phyloP scores from a whole-genome alignment of 2,888 invertebrate genomes.

The Clistopyga incitator region DNA sequence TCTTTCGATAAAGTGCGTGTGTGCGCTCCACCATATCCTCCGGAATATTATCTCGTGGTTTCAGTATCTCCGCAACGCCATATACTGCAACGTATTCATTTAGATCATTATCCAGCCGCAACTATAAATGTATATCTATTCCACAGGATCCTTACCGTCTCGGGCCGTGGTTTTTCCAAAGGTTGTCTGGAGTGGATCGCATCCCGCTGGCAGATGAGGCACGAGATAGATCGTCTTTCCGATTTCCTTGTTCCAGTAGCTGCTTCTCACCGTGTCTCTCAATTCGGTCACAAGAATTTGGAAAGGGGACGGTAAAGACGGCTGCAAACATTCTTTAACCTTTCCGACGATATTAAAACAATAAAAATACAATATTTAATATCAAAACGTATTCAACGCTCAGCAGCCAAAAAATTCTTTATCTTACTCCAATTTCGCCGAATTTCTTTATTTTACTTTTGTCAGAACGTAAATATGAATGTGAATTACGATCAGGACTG shows the following conservation, averaged over 20 bases:
- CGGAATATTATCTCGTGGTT: conserved; percentile 83
- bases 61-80: conserved; percentile 81
- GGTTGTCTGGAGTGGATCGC: conserved; percentile 81
- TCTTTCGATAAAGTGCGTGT: conserved; percentile 84
- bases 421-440: conserved; percentile 32
- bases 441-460: conserved; percentile 14
- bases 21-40: conserved; percentile 82
- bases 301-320: conserved; percentile 83
- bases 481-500: no score
- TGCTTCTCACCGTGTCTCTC: conserved; percentile 84
- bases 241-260: conserved; percentile 84
- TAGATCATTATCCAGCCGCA: conserved; percentile 27
- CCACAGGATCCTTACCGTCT: conserved; percentile 29
- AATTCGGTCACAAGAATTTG: conserved; percentile 84
- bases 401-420: not conserved
- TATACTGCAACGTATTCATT: conserved; percentile 71
- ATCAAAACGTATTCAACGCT: not conserved
- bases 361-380: conserved; percentile 25
- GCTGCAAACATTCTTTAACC: conserved; percentile 78
- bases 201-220: conserved; percentile 83
- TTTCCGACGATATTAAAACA: conserved; percentile 50
- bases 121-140: conserved; percentile 21
- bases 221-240: conserved; percentile 84
- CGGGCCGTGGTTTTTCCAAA: conserved; percentile 80
- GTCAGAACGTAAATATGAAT: no score